Percentiles rank a stretch among this genome's conserved stretches.
phyloP scores from a whole-genome alignment of 2,888 invertebrate genomes.

The Apotomis betuletana region DNA sequence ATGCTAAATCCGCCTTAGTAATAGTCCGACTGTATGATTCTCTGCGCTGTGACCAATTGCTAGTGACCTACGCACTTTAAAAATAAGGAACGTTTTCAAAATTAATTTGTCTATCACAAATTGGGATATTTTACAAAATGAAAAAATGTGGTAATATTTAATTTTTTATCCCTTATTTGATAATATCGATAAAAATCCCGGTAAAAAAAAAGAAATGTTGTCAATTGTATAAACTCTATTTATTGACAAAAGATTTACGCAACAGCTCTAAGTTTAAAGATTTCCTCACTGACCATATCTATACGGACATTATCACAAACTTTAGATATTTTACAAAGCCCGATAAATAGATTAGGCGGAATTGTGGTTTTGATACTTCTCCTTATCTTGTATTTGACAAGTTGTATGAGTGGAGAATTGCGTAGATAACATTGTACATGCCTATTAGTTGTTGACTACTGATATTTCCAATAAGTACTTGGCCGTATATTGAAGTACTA shows the following conservation, averaged over 20 bases:
- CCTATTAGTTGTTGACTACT: neutral
- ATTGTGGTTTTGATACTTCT: constrained; percentile 9
- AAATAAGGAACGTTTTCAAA: too few relatives aligned
- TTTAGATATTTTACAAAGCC: constrained; percentile 17
- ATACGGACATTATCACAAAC: constrained; percentile 15
- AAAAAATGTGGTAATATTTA: too few relatives aligned
- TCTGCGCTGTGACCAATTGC: too few relatives aligned
- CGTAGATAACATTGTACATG: constrained; percentile 2
- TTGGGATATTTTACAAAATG: too few relatives aligned
- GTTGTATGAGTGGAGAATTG: neutral
- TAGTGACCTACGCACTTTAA: too few relatives aligned
- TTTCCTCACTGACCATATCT: constrained; percentile 9
- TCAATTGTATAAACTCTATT: neutral
- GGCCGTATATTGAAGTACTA: too few relatives aligned
- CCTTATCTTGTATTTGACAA: constrained; percentile 8
- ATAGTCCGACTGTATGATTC: too few relatives aligned
- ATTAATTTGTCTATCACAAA: too few relatives aligned
- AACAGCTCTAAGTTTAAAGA: neutral
- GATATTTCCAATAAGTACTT: neutral
- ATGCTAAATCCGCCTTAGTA: too few relatives aligned
- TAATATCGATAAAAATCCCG: too few relatives aligned
- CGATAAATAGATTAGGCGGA: constrained; percentile 14
- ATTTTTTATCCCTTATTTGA: too few relatives aligned
- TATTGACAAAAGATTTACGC: neutral
- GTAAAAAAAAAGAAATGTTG: too few relatives aligned